Evolutionary conservation across 2,888 invertebrate genomes (phyloP), one percentile per base, ranked within the genome.

Genomic region (Digitonthophagus gazella): DNA sequence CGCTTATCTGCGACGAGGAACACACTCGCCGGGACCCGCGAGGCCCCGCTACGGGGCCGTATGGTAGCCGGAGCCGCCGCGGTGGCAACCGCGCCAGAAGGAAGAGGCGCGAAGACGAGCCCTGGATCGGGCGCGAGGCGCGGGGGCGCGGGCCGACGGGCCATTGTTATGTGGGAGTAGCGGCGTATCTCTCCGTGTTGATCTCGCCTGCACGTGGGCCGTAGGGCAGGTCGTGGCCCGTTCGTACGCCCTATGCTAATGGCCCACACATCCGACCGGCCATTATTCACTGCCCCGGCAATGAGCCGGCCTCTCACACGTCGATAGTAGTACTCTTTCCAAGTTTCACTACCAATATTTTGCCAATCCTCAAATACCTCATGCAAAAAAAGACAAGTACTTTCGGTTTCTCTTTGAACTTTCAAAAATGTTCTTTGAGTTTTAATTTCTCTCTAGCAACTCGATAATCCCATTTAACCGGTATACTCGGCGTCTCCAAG

Each of bases 171-270:
- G 73, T 73, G 71, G 73, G 71, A 71, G 73, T 73, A 69, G 67
- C 71, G 69, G 71, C 67, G 67, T 71, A 70, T 71, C 71, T 61
- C 28, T 18, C 61, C 64, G 68, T 76, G 74, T 74, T 72, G 75
- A 75, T 76, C 76, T 74, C 72, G 72, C 28, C 28, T 44, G 28
- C 75, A 75, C 76, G 76, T 76, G 76, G 76, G 76, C 75, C 74
- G 75, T 76, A 73, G 76, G 76, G 76, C 75, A 76, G 76, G 76
- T 76, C 76, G 76, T 72, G 75, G 73, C 75, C 28, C 28, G 28
- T 44, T 44, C 72, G 75, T 74, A 74, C 76, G 76, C 75, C 76
- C 75, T 76, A 76, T 76, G 76, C 75, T 76, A 76, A 76, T 76
- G 73, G 75, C 76, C 76, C 76, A 76, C 76, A 76, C 76, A 76